Base-by-base conservation (phyloP, 2,888 invertebrate species). In the Osedax frankpressi region DNA sequence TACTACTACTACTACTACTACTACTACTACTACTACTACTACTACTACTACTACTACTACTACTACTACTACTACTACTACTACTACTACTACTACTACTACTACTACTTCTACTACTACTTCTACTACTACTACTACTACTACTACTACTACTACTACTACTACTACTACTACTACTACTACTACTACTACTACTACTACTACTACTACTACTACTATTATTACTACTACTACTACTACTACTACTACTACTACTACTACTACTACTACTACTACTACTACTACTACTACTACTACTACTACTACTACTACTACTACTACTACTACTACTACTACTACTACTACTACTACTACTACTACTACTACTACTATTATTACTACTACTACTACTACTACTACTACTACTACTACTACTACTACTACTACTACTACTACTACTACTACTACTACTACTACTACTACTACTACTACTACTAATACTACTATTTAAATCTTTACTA, bases 111-210 rank as follows among this genome's bases (percentile, higher is more conserved):
- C 75, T 70, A 74, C 75, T 74, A 74, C 75, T 70, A 74, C 44
- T 44, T 44, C 44, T 70, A 76, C 70, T 27, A 69, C 75, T 74
- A 74, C 75, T 74, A 74, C 75, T 74, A 74, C 75, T 74, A 74
- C 75, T 74, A 74, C 75, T 74, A 74, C 75, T 74, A 74, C 75
- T 74, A 70, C 75, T 74, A 74, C 75, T 70, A 74, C 75, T 74
- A 74, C 75, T 74, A 74, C 75, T 74, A 72, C 75, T 74, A 74
- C 74, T 74, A 70, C 75, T 70, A 74, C 75, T 74, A 62, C 75
- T 70, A 70, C 75, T 70, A 74, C 75, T 74, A 74, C 75, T 75
- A 74, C 73, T 68, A 74, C 74, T 70, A 72, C 73, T 68, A 72
- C 73, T 68, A 28, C 73, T 70, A 74, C 75, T 70, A 74, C 75